Conservation (phyloP, 2,113 vertebrate genomes). For the Apteryx mantelli region DNA sequence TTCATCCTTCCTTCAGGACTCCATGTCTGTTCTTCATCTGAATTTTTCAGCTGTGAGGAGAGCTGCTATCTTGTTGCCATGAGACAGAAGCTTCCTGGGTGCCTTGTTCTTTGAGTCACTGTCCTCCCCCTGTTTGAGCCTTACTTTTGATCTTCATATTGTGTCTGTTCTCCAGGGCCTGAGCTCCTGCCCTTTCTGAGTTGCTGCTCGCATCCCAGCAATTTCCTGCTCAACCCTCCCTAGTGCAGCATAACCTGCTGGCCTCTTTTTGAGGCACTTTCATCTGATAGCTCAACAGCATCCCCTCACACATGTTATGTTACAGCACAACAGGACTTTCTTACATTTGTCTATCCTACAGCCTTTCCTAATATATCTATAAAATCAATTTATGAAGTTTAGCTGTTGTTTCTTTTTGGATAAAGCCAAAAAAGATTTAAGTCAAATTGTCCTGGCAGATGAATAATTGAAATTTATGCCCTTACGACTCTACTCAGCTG, state of each 20-base stretch:
- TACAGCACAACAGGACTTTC: background rate
- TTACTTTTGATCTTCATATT: background rate
- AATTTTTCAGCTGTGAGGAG: background rate
- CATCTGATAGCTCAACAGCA: background rate
- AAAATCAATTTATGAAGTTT: background rate
- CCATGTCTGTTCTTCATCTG: background rate
- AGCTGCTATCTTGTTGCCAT: background rate
- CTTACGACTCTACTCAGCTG: background rate
- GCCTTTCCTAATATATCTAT: background rate
- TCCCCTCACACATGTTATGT: background rate
- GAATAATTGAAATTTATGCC: background rate
- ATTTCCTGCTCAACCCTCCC: background rate
- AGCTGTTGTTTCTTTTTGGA: too few relatives aligned
- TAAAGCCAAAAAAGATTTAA: background rate
- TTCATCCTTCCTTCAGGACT: too few relatives aligned
- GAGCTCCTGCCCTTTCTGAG: background rate
- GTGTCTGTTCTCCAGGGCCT: background rate
- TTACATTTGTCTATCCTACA: background rate
- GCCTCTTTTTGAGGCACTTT: background rate
- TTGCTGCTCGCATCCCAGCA: background rate
- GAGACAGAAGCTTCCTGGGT: background rate
- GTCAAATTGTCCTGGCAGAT: background rate
- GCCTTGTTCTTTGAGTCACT: background rate
- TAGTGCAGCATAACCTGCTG: background rate
- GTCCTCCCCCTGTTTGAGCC: background rate